Evolutionary conservation across 2,113 vertebrate genomes (phyloP), one percentile per base, ranked within the genome.

Genomic region (Platichthys stellatus): DNA sequence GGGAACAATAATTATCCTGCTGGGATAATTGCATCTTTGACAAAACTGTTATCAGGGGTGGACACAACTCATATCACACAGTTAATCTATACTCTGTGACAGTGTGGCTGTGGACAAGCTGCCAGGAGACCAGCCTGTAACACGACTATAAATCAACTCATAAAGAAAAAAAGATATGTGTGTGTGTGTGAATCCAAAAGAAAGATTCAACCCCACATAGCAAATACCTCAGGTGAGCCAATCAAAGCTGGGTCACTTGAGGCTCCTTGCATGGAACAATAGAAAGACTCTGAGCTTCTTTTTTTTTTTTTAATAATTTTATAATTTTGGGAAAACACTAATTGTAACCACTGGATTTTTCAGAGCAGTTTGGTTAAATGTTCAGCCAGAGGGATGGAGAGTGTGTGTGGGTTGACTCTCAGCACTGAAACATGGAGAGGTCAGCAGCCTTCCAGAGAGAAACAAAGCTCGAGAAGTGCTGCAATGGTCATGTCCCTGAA

Each of bases 351-450:
- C 8, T 70, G 8, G n/a, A 56, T 67, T 63, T 59, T 23, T 23
- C 3, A 35, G 21, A 51, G 64, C 40, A 72, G 60, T 72, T 76
- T 65, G 7, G 40, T 65, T 58, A 74, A 76, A 70, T 63, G 68
- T 65, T 62, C 24, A 76, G 58, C 63, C 61, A 45, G 63, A 62
- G 76, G 35, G 70, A 73, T 69, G 70, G 15, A 61, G 78, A 35
- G 47, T 62, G 80, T 63, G 45, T 49, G 81, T 81, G 81, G 76
- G 82, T 20, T 61, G 66, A 35, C 45, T 85, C 72, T 70, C 53
- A 51, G 49, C 28, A 69, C 56, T 47, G 40, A 38, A 56, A 47
- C 51, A 17, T 24, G 43, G 23, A 71, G 40, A 75, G 57, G 74
- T 70, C 80, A 73, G 65, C 61, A 81, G 70, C 54, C 66, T 72